Conservation (phyloP, 92 coral and sea anemone genomes). For the Galaxea fascicularis region DNA sequence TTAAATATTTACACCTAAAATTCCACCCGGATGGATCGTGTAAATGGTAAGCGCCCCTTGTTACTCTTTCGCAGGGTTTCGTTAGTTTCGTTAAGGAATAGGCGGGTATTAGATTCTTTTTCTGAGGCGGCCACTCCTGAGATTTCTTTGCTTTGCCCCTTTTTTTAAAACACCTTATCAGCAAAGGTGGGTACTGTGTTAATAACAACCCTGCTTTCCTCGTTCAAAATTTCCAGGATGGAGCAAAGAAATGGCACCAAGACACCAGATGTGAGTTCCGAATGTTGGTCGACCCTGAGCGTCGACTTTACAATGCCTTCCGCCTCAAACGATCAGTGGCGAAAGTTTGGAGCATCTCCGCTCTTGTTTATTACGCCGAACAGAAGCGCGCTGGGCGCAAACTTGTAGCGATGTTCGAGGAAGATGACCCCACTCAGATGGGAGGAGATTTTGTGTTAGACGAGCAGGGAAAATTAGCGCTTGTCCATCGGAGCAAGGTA, state of each 20-base stretch:
- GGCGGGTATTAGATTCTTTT: too few species aligned
- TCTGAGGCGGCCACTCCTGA: too few species aligned
- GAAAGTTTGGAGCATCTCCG: constrained; percentile 79
- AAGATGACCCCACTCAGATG: constrained; percentile 93
- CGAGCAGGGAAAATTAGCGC: constrained; percentile 76
- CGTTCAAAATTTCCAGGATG: constrained; percentile 60
- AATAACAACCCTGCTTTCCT: too few species aligned
- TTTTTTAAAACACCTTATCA: too few species aligned
- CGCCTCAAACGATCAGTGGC: constrained; percentile 88
- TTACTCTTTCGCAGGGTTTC: too few species aligned
- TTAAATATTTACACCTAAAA: too few species aligned
- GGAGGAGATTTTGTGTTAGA: constrained; percentile 93
- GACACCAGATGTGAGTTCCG: constrained; percentile 85
- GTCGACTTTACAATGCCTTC: constrained; percentile 77
- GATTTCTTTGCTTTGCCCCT: too few species aligned
- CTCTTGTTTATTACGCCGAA: constrained; percentile 90
- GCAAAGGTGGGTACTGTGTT: too few species aligned
- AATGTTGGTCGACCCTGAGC: constrained; percentile 77
- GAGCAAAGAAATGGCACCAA: constrained; percentile 82
- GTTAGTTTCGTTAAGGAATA: too few species aligned
- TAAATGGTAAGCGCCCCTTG: too few species aligned
- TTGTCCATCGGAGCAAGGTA: constrained; percentile 79
- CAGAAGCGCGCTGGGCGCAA: constrained; percentile 83
- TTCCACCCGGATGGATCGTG: too few species aligned
- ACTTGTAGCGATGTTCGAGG: constrained; percentile 72